Conservation (phyloP, 2,888 invertebrate species). For the Ashinkailepas kermadecensis region DNA sequence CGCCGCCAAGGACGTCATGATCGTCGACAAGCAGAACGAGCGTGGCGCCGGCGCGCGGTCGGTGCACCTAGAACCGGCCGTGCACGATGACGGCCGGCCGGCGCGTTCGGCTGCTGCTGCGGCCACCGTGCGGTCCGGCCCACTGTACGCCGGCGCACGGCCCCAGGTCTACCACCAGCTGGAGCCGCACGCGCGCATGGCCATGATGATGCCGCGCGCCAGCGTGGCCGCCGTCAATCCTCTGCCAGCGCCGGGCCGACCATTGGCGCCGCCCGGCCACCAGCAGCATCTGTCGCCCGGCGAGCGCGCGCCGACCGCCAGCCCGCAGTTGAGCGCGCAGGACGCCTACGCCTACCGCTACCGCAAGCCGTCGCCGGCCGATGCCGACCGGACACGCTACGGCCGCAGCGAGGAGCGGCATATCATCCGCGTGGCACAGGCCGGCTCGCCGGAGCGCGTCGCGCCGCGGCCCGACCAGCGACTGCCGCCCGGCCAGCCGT, state of each 20-base stretch:
- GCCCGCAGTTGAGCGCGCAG: background rate
- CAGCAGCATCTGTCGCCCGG: background rate
- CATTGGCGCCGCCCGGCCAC: conserved; percentile 15
- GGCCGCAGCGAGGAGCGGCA: conserved; percentile 5
- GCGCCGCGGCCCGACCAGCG: background rate
- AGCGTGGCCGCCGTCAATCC: background rate
- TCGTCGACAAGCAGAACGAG: background rate
- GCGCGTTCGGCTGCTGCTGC: background rate
- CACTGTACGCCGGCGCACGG: background rate
- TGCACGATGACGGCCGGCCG: background rate
- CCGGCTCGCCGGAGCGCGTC: background rate
- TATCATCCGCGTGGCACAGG: conserved; percentile 14
- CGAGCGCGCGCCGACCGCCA: background rate
- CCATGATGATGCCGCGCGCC: conserved; percentile 12
- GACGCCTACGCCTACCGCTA: conserved; percentile 7
- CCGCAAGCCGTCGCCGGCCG: background rate
- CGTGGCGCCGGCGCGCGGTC: background rate
- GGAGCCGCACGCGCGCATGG: conserved; percentile 12
- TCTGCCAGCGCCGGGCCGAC: background rate
- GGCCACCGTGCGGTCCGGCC: background rate
- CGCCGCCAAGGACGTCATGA: background rate
- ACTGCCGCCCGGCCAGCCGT: background rate
- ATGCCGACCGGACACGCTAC: background rate
- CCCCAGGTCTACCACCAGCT: background rate
- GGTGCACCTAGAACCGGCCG: too few relatives aligned